These are phyloP conservation scores for Ochlodes sylvanus DNA, from an alignment of 2,888 invertebrate species.

Conservation along the genomic window DNA sequence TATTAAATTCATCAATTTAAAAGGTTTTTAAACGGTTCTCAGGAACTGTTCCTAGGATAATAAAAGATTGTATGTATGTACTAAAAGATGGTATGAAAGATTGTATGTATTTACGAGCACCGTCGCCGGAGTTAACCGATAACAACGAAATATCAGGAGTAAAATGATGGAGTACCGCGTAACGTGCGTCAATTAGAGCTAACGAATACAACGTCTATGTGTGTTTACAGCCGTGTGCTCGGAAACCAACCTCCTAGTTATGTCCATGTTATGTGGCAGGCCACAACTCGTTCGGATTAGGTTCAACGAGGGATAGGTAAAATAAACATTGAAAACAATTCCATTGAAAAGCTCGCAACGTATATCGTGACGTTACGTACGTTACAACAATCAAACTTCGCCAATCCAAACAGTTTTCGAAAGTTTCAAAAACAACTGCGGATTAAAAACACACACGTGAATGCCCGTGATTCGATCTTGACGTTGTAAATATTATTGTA, in stretches of 20 bases:
- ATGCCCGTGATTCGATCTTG: neutral
- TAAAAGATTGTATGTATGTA: slow-evolving; percentile 1
- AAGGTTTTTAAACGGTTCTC: no score
- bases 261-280: no score
- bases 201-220: no score
- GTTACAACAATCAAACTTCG: slow-evolving; percentile 8
- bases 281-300: no score
- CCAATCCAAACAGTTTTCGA: slow-evolving; percentile 6
- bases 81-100: no score
- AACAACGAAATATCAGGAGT: slow-evolving; percentile 19
- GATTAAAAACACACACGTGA: slow-evolving; percentile 14
- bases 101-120: neutral
- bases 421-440: slow-evolving; percentile 5
- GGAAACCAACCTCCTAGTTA: neutral
- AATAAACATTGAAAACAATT: no score
- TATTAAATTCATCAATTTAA: no score
- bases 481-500: slow-evolving; percentile 24
- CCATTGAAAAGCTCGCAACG: no score
- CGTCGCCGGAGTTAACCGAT: neutral
- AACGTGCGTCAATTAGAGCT: slow-evolving; percentile 19
- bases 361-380: no score
- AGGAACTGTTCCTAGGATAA: slow-evolving; percentile 4
- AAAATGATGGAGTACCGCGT: slow-evolving; percentile 12
- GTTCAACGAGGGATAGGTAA: no score
- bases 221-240: slow-evolving; percentile 1